These are phyloP conservation scores for Procavia capensis DNA, from an alignment of 2,113 vertebrate genomes.

Conservation along the genomic window DNA sequence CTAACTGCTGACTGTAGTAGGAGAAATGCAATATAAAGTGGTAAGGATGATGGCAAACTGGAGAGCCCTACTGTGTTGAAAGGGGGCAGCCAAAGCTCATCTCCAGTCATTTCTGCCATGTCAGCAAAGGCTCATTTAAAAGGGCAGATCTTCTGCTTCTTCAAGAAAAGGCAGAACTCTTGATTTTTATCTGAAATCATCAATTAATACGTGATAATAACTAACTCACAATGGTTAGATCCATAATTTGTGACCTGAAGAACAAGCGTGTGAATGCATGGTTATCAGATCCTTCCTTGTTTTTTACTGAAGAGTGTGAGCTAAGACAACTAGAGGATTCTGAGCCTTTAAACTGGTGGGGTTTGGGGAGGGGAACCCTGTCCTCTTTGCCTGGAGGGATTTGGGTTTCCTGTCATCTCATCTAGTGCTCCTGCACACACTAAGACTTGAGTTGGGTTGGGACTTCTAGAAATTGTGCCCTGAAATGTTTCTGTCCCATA, in stretches of 20 bases:
- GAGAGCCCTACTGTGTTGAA: fast-evolving
- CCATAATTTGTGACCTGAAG: not conserved
- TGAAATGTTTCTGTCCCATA: not conserved
- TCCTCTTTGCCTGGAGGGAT: not conserved
- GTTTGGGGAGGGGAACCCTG: not conserved
- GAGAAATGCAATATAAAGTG: not conserved
- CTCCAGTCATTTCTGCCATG: not conserved
- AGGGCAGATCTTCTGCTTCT: not conserved
- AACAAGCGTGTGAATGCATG: not conserved
- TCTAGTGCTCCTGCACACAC: not conserved
- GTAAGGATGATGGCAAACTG: not conserved
- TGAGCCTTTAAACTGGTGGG: not conserved
- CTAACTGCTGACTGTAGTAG: fast-evolving
- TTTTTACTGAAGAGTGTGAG: not conserved
- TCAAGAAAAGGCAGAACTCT: slow-evolving; percentile 7
- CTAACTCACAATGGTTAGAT: not conserved
- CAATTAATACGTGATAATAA: not conserved
- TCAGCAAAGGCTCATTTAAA: not conserved
- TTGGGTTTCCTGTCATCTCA: not conserved
- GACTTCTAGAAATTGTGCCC: not conserved
- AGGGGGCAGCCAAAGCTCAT: not conserved
- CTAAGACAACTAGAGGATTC: not conserved
- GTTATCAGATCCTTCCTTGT: not conserved
- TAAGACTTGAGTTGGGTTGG: not conserved
- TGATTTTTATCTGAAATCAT: not conserved